These are phyloP conservation scores for Dasyornis broadbenti DNA, from an alignment of 2,113 vertebrate genomes.

Conservation along the genomic window DNA sequence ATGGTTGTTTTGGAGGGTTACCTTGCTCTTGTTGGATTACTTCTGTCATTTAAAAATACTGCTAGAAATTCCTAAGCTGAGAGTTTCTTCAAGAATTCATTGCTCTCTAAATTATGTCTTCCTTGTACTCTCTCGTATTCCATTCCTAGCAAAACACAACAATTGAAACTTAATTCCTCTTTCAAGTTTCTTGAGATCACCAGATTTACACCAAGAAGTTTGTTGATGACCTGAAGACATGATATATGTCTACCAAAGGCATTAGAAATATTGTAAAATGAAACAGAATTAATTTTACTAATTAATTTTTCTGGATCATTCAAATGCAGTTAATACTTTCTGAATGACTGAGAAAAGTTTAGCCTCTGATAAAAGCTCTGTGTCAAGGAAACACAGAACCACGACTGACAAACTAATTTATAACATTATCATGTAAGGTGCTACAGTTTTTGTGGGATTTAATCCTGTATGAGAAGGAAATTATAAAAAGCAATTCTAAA, in stretches of 20 bases:
- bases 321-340: not conserved
- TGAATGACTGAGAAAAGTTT: not conserved
- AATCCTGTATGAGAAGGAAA: not conserved
- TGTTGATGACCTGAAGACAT: rapidly evolving
- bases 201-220: not conserved
- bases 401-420: not conserved
- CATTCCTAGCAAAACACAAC: not conserved
- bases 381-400: not conserved
- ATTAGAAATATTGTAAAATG: not conserved
- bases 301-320: not conserved
- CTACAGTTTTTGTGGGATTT: not conserved
- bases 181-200: not conserved
- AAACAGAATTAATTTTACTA: not conserved
- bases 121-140: not conserved
- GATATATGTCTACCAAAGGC: not conserved
- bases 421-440: not conserved
- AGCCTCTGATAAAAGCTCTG: not conserved
- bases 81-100: not conserved
- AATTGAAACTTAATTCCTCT: not conserved
- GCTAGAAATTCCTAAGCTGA: not conserved
- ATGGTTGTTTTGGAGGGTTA: not conserved
- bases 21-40: not conserved
- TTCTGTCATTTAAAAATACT: not conserved
- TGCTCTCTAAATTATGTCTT: not conserved
- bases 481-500: not conserved